Base-by-base conservation (phyloP, 2,797 vertebrate species). In the Onychomys arenicola region DNA sequence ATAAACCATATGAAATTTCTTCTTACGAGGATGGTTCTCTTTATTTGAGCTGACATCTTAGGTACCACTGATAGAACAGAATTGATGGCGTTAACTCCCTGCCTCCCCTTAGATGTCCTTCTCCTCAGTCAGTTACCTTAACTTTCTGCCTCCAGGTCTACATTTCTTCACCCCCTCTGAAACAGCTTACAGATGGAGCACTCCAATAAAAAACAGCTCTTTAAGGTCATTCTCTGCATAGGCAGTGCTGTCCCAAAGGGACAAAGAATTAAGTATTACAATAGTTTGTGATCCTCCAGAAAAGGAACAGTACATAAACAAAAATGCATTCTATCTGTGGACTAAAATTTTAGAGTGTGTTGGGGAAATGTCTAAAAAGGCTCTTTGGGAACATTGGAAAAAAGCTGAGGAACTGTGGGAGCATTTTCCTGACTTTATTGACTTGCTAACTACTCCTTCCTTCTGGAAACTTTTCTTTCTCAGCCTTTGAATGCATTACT, bases 21-120 rank as follows among this genome's bases (percentile, higher is more conserved):
- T 46, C n/a, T 75, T 81, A 69, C 14, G 59, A 43, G 14, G 90
- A 73, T 83, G 93, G 78, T 96, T 91, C 80, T 95, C 61, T 27
- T 29, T 84, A 46, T 34, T 43, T 19, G 55, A 25, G 81, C 21
- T 43, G 19, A 65, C 46, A 91, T 32, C 34, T 37, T 37, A 82
- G 14, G 46, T 86, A 49, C 57, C 89, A 67, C 40, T 91, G 94
- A 93, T 0, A 81, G 29, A 65, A 89, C 27, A 85, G 34, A 96
- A 93, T 43, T 46, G 46, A 87, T 43, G 27, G 19, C 85, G 34
- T 91, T 73, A 77, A 59, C 59, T 52, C 16, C 34, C 40, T 40
- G 7, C 76, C 34, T 40, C 19, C 4, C 16, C 7, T 3, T 10
- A 59, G 29, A 6, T 32, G 86, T 9, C 87, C 75, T 46, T 92